Conservation (phyloP, 2,888 invertebrate species). For the Cosmia pyralina region DNA sequence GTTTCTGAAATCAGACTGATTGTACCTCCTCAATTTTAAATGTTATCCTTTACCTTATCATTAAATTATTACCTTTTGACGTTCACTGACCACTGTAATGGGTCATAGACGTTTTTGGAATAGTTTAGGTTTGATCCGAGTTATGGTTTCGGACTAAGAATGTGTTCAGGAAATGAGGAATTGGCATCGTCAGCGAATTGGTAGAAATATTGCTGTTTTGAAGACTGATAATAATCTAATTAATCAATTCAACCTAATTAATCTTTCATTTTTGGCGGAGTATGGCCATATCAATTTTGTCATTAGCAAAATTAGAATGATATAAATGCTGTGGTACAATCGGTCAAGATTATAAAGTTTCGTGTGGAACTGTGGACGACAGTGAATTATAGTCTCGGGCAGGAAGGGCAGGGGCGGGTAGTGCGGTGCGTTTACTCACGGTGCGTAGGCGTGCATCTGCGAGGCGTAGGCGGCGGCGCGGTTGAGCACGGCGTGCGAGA, state of each 20-base stretch:
- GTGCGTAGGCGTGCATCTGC: conserved; percentile 96
- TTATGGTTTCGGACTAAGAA: background rate
- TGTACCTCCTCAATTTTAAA: background rate
- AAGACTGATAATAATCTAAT: conserved; percentile 13
- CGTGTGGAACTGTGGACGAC: background rate
- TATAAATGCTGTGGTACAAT: background rate
- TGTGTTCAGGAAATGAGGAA: background rate
- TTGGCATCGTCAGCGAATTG: background rate
- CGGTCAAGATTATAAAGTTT: background rate
- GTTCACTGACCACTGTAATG: background rate
- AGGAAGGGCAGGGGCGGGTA: conserved; percentile 12
- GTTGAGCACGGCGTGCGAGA: conserved; percentile 93
- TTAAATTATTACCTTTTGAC: background rate
- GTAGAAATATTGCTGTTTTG: background rate
- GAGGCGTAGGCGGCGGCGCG: conserved; percentile 94
- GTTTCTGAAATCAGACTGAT: conserved; percentile 1
- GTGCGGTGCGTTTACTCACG: conserved; percentile 92
- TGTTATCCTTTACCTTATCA: background rate
- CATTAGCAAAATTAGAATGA: background rate
- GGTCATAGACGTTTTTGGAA: background rate
- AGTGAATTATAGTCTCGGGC: conserved; percentile 15
- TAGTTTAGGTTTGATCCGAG: background rate
- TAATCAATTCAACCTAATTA: conserved; percentile 2
- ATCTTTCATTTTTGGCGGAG: background rate
- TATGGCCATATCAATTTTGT: background rate